Evolutionary conservation across 2,888 invertebrate species (phyloP).

Genomic region (Cephus nigrinus): DNA sequence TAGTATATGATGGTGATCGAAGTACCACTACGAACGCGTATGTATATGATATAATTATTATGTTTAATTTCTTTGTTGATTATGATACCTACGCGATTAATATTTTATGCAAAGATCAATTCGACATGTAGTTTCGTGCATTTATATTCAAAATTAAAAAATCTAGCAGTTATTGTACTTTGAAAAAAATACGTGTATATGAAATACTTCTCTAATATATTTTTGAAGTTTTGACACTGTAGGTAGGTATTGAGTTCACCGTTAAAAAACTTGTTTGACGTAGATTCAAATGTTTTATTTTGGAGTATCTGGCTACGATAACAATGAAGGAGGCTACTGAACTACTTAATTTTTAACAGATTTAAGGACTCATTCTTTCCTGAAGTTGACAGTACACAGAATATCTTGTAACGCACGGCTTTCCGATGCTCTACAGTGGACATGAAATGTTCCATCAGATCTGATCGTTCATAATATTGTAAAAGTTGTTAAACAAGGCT

Average conservation of each 20-base stretch:
- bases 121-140: background rate
- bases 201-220: too few relatives aligned
- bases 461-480: slow-evolving; percentile 52
- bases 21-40: background rate
- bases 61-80: background rate
- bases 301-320: background rate
- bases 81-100: background rate
- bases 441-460: slow-evolving; percentile 38
- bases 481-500: slow-evolving; percentile 56
- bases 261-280: background rate
- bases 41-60: background rate
- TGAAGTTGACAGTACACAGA: slow-evolving; percentile 14
- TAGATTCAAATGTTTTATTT: background rate
- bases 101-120: background rate
- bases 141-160: background rate
- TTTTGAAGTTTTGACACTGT: background rate
- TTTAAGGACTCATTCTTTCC: slow-evolving; percentile 7
- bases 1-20: background rate
- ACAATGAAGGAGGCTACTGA: slow-evolving; percentile 6
- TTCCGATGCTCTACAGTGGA: slow-evolving; percentile 25
- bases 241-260: background rate
- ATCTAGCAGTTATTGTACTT: background rate
- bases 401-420: slow-evolving; percentile 4
- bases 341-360: slow-evolving; percentile 11
- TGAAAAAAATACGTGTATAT: background rate